These are phyloP conservation scores for Phrynosoma blainvillii DNA, from an alignment of 2,113 vertebrate genomes.

Conservation along the genomic window DNA sequence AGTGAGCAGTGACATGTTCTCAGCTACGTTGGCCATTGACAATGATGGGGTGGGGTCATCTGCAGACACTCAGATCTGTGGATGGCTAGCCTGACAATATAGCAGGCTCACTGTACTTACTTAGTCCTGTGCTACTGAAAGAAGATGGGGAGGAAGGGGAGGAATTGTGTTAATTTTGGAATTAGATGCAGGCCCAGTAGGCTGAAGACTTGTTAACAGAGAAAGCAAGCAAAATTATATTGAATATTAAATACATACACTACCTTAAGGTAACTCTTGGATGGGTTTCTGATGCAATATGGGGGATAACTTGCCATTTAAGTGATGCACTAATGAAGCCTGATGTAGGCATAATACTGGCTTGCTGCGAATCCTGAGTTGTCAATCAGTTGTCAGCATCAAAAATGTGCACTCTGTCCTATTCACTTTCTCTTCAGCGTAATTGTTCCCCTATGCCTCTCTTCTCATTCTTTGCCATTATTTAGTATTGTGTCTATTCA, in stretches of 20 bases:
- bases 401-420: background rate
- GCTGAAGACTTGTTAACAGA: background rate
- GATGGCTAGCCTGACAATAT: too few species aligned
- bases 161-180: background rate
- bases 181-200: background rate
- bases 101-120: background rate
- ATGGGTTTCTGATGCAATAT: background rate
- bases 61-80: too few species aligned
- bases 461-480: background rate
- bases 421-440: background rate
- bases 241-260: background rate
- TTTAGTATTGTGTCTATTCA: background rate
- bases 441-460: background rate
- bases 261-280: background rate
- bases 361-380: background rate
- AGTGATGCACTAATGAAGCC: background rate
- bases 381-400: background rate
- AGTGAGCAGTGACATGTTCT: too few species aligned
- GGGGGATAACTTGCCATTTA: too few species aligned
- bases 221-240: background rate
- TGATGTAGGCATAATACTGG: background rate
- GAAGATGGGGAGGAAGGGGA: background rate
- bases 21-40: too few species aligned
- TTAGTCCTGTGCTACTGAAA: background rate
- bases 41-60: too few species aligned